Evolutionary conservation across 1,140 invertebrate genomes (phyloP), one percentile per base, ranked within the genome.

Genomic region (Aphaenogaster rudis): DNA sequence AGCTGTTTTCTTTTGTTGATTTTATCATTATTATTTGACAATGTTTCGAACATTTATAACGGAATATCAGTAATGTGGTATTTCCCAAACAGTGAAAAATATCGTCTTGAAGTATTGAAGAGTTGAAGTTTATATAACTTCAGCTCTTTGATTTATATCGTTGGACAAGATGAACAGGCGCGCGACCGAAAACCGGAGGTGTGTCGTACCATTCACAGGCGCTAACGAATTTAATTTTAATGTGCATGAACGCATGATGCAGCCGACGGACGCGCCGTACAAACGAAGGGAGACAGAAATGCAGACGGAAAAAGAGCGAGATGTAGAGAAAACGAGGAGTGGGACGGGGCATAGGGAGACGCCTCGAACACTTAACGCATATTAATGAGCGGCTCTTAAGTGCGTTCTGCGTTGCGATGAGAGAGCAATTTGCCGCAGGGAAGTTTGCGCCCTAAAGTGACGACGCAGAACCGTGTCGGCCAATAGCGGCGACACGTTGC

Each of bases 281-380:
- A 76, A 67, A 76, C 89, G 57, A 64, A 66, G 57, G 50, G 57
- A 87, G 78, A 84, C 67, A 85, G 74, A 91, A 69, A 77, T 76
- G 72, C 86, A 89, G 89, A 91, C 91, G 90, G 87, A 87, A 88
- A 92, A 84, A 92, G 78, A 88, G 81, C 88, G 61, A 91, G 84
- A 91, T 81, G 72, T 17, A 59, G 76, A 61, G 82, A 82, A 66
- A 91, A 82, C 72, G 77, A 87, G 81, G 90, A 74, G 80, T 85
- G 88, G 86, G 89, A 88, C 86, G 80, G 82, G 90, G 87, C 72
- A 82, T 88, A 74, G 87, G 89, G 78, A 91, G 93, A 92, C 92
- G 84, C 90, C 88, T 87, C 87, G 88, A 78, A 91, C 93, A 94
- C 91, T 92, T 92, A 90, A 90, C 91, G 93, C 93, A 94, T 94